Base-by-base conservation (phyloP, 2,888 invertebrate genomes). In the Torymus aiolomorphi region DNA sequence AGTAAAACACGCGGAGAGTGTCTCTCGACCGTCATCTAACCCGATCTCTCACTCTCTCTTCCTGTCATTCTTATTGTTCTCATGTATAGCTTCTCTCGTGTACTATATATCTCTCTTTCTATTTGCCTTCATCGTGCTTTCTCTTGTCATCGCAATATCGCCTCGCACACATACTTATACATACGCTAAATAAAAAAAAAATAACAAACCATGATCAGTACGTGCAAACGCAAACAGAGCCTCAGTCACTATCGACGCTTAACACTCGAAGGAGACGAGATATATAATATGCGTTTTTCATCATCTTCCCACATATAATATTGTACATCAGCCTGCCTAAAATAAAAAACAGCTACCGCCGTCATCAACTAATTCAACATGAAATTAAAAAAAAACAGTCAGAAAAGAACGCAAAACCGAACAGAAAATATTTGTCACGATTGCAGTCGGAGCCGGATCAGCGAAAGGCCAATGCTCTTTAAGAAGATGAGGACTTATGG, bases 381-480 rank as follows among this genome's bases (percentile, higher is more conserved):
- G 65, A 59, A 65, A 49, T 42, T 42, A 42, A 63, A 71, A 18
- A 72, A 63, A 67, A 52, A 2, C 62, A 70, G 70, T 66, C 67
- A 78, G 59, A 78, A 73, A 76, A 42, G 42, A 42, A 42, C 42
- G 42, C 42, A 42, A 42, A 42, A 42, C 42, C 42, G 57, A 76
- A 78, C 82, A 74, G 76, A 56, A 70, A 78, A 82, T 78, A 54
- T 80, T 80, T 82, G 73, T 82, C 42, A 80, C 82, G 80, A 78
- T 82, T 82, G 76, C 82, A 82, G 82, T 76, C 80, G 75, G 78
- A 78, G 76, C 78, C 80, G 73, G 78, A 78, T 61, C 70, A 80
- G 73, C 80, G 82, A 73, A 80, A 80, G 82, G 80, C 82, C 82
- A 82, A 80, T 74, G 80, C 80, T 82, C 80, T 82, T 78, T 82